Conservation (phyloP, 2,888 invertebrate genomes). For the Hemicrepidius hirtus region DNA sequence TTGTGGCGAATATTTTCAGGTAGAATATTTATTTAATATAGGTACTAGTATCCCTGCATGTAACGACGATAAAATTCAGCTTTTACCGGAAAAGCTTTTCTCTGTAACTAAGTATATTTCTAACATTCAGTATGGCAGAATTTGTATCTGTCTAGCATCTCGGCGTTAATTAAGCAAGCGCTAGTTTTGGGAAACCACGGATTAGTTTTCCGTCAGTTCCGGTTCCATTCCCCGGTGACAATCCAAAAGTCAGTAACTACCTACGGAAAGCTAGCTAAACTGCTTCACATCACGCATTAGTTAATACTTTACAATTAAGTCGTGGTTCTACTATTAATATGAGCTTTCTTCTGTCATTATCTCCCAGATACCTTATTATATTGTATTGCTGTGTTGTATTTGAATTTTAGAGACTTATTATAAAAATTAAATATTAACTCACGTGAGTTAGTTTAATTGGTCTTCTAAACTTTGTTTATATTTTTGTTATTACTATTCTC, state of each 20-base stretch:
- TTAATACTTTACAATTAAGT: slow-evolving; percentile 17
- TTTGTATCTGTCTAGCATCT: slow-evolving; percentile 30
- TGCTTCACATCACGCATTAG: slow-evolving; percentile 23
- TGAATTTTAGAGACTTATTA: too few species aligned
- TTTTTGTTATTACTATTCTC: too few species aligned
- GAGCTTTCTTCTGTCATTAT: neutral
- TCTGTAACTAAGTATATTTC: slow-evolving; percentile 7
- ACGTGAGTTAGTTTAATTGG: too few species aligned
- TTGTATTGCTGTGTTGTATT: neutral
- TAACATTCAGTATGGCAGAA: slow-evolving; percentile 1
- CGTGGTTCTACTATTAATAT: slow-evolving; percentile 1
- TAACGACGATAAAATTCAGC: neutral
- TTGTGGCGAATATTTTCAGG: neutral
- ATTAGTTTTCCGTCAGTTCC: slow-evolving; percentile 43
- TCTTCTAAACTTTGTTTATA: too few species aligned
- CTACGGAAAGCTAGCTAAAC: slow-evolving; percentile 18
- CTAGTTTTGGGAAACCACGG: slow-evolving; percentile 41
- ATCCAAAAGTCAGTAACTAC: slow-evolving; percentile 37
- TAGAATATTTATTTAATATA: neutral
- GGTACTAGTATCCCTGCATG: neutral
- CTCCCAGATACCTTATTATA: slow-evolving; percentile 10
- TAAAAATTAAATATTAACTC: too few species aligned
- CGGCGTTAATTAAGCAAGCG: slow-evolving; percentile 38
- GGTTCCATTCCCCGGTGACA: slow-evolving; percentile 34
- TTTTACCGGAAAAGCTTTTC: neutral